A percentile compares a stretch with the other conserved stretches of the same genome.
Conservation (phyloP, 2,797 vertebrate genomes). For the Choloepus didactylus region DNA sequence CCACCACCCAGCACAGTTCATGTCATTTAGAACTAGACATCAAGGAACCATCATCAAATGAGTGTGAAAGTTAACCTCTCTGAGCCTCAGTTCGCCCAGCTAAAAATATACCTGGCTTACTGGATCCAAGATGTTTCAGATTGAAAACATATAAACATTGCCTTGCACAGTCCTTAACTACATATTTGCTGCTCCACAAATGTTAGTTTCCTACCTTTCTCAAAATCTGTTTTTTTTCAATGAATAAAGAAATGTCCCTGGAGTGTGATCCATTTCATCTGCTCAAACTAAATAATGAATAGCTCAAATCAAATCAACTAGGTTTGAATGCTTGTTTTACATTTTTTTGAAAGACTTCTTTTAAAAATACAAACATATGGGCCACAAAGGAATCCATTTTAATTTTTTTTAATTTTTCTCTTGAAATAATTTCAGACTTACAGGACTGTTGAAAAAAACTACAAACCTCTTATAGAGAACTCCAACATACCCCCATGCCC, state of each 20-base stretch:
- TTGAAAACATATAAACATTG: conserved; percentile 14
- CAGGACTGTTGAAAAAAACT: no score
- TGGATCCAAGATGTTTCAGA: neutral
- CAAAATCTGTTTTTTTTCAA: conserved; percentile 33
- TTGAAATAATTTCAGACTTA: no score
- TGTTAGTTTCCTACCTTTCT: conserved; percentile 10
- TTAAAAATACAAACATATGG: conserved; percentile 54
- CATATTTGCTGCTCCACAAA: neutral
- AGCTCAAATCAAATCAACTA: neutral
- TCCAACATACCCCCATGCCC: no score
- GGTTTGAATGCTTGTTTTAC: neutral
- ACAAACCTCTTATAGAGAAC: no score
- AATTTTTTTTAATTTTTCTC: no score
- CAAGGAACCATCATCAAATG: neutral
- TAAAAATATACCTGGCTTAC: neutral
- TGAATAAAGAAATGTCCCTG: neutral
- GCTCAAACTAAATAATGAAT: conserved; percentile 18
- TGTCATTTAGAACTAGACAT: neutral
- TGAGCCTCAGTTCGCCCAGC: neutral
- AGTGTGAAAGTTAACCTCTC: neutral
- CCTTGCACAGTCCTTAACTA: neutral
- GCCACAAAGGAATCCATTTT: conserved; percentile 24
- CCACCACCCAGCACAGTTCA: neutral
- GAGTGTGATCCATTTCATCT: conserved; percentile 16
- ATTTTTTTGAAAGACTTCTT: no score